Conservation (phyloP, 2,888 invertebrate genomes). For the Tipula helvola region DNA sequence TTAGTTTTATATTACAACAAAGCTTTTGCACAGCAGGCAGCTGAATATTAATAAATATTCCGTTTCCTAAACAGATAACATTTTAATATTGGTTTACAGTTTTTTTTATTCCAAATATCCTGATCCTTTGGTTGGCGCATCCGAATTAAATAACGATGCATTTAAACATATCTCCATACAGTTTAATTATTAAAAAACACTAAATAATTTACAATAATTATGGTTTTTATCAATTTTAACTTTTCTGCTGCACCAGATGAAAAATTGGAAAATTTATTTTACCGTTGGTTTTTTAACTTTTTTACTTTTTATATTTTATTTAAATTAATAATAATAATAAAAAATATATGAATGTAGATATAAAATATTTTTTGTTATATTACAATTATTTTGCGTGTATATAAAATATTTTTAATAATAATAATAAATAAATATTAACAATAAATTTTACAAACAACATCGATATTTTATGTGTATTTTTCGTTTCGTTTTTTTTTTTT, state of each 20-base stretch:
- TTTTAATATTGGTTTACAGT: too few relatives aligned
- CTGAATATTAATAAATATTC: too few relatives aligned
- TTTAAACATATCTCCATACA: neutral
- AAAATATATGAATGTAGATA: neutral
- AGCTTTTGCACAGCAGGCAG: too few relatives aligned
- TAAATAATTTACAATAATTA: neutral
- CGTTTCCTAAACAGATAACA: too few relatives aligned
- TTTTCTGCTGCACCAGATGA: neutral
- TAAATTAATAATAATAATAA: neutral
- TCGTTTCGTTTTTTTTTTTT: neutral
- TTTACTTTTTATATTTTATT: neutral
- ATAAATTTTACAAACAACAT: neutral
- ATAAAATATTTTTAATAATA: neutral
- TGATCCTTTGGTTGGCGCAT: neutral
- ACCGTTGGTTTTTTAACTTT: neutral
- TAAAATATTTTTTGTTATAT: neutral
- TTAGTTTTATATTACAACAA: too few relatives aligned
- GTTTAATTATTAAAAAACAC: neutral
- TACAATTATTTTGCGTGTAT: neutral
- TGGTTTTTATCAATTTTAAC: neutral
- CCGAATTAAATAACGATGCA: neutral
- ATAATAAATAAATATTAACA: slow-evolving; percentile 4
- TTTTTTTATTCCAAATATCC: too few relatives aligned
- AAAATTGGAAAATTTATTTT: neutral
- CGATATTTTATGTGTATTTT: neutral